Percentiles rank a stretch among this genome's conserved stretches.
Conservation (phyloP, 1,140 invertebrate species). For the Aphelinus atriplicis region DNA sequence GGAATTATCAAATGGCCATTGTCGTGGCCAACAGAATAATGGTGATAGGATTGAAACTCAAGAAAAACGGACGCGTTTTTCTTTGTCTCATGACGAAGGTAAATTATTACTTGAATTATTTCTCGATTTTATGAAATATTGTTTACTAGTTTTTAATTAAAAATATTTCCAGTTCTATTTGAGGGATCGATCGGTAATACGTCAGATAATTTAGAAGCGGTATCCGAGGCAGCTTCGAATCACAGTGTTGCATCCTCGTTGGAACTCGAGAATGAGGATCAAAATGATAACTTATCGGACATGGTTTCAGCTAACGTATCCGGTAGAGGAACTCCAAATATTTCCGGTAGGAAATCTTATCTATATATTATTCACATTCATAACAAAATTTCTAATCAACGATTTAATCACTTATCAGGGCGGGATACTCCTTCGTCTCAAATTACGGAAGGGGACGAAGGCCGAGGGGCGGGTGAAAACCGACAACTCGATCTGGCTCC, state of each 20-base stretch:
- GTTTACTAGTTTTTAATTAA: slow-evolving; percentile 6
- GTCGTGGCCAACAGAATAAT: slow-evolving; percentile 51
- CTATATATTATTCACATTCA: not conserved
- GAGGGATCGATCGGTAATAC: slow-evolving; percentile 83
- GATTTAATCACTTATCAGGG: slow-evolving; percentile 71
- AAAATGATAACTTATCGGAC: slow-evolving; percentile 93
- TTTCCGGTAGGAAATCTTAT: slow-evolving; percentile 73
- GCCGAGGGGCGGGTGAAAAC: slow-evolving; percentile 61
- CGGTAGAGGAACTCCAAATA: slow-evolving; percentile 87
- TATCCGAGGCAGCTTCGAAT: slow-evolving; percentile 93
- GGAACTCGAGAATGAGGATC: slow-evolving; percentile 85
- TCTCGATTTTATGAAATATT: not conserved
- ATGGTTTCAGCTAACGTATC: slow-evolving; percentile 94
- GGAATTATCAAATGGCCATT: slow-evolving; percentile 54
- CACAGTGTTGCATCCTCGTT: slow-evolving; percentile 94
- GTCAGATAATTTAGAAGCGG: slow-evolving; percentile 92
- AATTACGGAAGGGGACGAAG: slow-evolving; percentile 82
- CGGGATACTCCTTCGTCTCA: slow-evolving; percentile 95
- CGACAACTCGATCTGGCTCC: slow-evolving; percentile 67
- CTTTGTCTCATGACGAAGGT: slow-evolving; percentile 88
- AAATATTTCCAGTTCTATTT: slow-evolving; percentile 55
- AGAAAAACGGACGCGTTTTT: slow-evolving; percentile 76
- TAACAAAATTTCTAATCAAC: slow-evolving; percentile 3
- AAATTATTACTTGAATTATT: slow-evolving; percentile 45
- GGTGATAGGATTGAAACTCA: slow-evolving; percentile 65